Base-by-base conservation (phyloP, 2,888 invertebrate genomes). In the Drosophila buzzatii region DNA sequence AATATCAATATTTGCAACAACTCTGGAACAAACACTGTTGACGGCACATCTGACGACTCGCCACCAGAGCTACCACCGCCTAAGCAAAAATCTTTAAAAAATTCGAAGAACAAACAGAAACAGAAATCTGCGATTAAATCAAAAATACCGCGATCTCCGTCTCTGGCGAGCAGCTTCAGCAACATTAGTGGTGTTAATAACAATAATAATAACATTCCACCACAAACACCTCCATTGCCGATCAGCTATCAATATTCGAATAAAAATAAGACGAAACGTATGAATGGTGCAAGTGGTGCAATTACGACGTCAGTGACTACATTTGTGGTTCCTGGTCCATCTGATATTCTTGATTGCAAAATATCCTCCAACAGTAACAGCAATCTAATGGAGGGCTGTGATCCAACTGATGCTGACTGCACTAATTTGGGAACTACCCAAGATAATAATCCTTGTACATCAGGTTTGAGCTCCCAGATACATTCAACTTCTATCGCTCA, bases 221-320 rank as follows among this genome's bases (percentile, higher is more conserved):
- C 92, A 41, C 89, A 93, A 75, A 93, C 92, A 61, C 93, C 93
- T 33, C 93, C 93, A 45, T 75, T 93, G 75, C 92, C 92, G 44
- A 82, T 81, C 42, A 85, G 79, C 58, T 91, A 92, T 75, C 85
- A 90, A 52, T 85, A 89, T 41, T 63, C 83, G 63, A 79, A 82
- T 52, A 87, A 89, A 71, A 85, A 78, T 68, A 84, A 76, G 73
- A 53, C 78, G 44, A 89, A 91, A 84, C 85, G 88, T 73, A 88
- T 90, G 90, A 91, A 92, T 90, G 92, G 92, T 91, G 64, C 67
- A 71, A 79, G 70, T 31, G 74, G 65, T 66, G 62, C 69, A 55
- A 69, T 60, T 49, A 49, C 76, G 39, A 57, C 74, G 45, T 59
- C 82, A 59, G 72, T 70, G 61, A 57, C 70, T 63, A 73, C 72